phyloP scores from a whole-genome alignment of 2,888 invertebrate species.

The Diarsia brunnea region DNA sequence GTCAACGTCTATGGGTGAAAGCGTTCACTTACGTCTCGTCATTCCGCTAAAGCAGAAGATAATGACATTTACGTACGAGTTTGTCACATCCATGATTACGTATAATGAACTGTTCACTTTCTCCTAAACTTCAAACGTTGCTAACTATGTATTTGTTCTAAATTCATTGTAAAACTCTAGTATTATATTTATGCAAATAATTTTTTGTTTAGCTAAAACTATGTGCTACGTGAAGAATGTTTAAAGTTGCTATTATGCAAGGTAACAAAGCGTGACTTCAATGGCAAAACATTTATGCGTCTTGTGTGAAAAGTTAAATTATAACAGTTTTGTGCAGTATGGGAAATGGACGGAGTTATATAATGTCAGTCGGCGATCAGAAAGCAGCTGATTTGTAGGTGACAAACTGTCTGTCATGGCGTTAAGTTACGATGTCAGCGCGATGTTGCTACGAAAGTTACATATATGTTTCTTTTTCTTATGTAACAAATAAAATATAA shows the following conservation, averaged over 20 bases:
- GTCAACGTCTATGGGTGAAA: conserved; percentile 55
- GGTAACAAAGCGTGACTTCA: conserved; percentile 46
- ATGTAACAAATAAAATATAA: neutral
- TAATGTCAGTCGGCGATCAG: neutral
- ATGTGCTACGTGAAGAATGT: conserved; percentile 33
- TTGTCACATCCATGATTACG: conserved; percentile 64
- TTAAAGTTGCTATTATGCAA: conserved; percentile 39
- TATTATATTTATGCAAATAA: conserved; percentile 46
- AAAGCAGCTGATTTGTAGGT: conserved; percentile 3
- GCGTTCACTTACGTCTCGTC: conserved; percentile 51
- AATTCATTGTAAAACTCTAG: conserved; percentile 32
- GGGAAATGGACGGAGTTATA: conserved; percentile 7
- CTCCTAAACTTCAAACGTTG: conserved; percentile 49
- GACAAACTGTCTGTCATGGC: neutral
- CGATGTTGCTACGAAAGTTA: neutral
- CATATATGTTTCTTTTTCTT: neutral
- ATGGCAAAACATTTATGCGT: conserved; percentile 47
- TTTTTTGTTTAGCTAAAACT: conserved; percentile 38
- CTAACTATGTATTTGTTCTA: conserved; percentile 38
- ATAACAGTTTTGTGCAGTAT: conserved; percentile 26
- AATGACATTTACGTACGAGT: conserved; percentile 66
- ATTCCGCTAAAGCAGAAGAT: conserved; percentile 44
- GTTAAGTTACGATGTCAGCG: neutral
- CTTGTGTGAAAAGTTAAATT: conserved; percentile 48
- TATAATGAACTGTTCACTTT: conserved; percentile 55